Evolutionary conservation across 1,140 invertebrate species (phyloP).

Genomic region (Popillia japonica): DNA sequence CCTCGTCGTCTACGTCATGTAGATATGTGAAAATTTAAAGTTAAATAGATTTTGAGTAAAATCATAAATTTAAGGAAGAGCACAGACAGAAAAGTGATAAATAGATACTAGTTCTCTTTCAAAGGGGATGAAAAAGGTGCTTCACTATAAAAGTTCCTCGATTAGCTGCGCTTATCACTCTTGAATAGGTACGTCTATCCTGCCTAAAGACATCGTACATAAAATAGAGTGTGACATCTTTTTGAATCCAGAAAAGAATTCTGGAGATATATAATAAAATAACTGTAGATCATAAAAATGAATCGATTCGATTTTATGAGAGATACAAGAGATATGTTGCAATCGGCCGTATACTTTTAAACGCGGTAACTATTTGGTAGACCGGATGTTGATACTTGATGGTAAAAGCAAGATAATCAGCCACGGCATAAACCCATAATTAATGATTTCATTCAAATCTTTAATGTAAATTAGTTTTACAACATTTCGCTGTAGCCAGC

Average conservation of each 20-base stretch:
- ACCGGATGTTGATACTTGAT: slow-evolving; percentile 9
- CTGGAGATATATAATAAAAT: no score
- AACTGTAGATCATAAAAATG: slow-evolving; percentile 3
- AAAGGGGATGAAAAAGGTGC: not conserved
- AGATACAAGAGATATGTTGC: not conserved
- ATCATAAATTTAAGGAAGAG: no score
- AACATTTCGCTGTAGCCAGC: not conserved
- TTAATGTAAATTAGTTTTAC: slow-evolving; percentile 1
- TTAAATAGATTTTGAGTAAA: no score
- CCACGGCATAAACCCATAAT: not conserved
- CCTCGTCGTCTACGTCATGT: no score
- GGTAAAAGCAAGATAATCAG: not conserved
- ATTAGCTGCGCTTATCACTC: not conserved
- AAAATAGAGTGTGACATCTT: not conserved
- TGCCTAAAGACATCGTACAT: no score
- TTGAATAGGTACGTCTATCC: no score
- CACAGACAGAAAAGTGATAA: not conserved
- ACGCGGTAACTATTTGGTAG: no score
- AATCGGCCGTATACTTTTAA: no score
- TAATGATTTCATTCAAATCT: slow-evolving; percentile 12
- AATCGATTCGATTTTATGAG: not conserved
- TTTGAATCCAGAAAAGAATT: not conserved
- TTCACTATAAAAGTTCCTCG: not conserved
- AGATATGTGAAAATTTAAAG: no score
- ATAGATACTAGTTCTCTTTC: slow-evolving; percentile 5